phyloP scores from a whole-genome alignment of 2,113 vertebrate genomes.

The Calyptomena viridis region DNA sequence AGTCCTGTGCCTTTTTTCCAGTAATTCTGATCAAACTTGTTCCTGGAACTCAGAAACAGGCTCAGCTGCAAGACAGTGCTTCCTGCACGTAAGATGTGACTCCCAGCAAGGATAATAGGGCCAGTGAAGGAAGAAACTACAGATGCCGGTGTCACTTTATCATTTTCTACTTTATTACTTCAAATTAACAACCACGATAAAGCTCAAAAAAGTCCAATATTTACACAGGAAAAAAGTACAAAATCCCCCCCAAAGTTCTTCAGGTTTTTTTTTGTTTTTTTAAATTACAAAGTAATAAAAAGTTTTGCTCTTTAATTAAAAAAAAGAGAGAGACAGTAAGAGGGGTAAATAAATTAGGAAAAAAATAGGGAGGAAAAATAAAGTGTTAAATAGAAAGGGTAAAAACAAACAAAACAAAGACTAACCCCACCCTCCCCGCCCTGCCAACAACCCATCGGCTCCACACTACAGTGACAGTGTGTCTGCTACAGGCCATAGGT shows the following conservation, averaged over 20 bases:
- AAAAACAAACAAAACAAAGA: slow-evolving; percentile 59
- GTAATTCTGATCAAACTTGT: slow-evolving; percentile 28
- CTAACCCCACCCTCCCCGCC: slow-evolving; percentile 46
- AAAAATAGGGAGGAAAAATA: slow-evolving; percentile 71
- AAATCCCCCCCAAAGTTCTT: slow-evolving; percentile 84
- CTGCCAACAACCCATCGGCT: slow-evolving; percentile 51
- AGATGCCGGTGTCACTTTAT: slow-evolving; percentile 70
- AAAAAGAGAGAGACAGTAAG: slow-evolving; percentile 69
- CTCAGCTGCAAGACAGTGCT: not conserved
- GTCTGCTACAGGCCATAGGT: slow-evolving; percentile 41
- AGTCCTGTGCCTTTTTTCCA: not conserved
- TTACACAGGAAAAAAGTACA: slow-evolving; percentile 90
- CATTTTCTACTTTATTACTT: slow-evolving; percentile 89
- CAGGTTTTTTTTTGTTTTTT: slow-evolving; percentile 79
- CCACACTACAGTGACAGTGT: slow-evolving; percentile 58
- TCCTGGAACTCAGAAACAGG: slow-evolving; percentile 41
- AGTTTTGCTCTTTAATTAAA: slow-evolving; percentile 83
- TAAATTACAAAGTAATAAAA: slow-evolving; percentile 89
- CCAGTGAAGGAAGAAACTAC: not conserved
- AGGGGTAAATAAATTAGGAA: slow-evolving; percentile 66
- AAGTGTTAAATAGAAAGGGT: slow-evolving; percentile 73
- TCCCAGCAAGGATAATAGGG: not conserved
- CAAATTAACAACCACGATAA: slow-evolving; percentile 88
- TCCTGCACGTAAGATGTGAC: not conserved
- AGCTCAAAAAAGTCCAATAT: slow-evolving; percentile 88